Evolutionary conservation across 2,888 invertebrate species (phyloP), one percentile per base, ranked within the genome.

Genomic region (Lycia hirtaria): DNA sequence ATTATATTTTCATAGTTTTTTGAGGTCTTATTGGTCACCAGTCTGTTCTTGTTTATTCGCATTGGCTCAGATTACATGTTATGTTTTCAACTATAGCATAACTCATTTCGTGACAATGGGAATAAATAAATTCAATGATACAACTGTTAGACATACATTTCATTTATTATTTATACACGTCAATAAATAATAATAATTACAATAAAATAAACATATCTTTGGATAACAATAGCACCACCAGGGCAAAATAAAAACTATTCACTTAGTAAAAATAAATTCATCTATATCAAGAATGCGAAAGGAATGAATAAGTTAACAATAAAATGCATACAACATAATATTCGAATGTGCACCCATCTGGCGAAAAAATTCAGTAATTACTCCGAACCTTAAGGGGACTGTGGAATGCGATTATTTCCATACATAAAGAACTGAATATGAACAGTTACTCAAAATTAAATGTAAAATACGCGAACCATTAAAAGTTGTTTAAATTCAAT

Each of bases 281-380:
- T 50, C 41, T 30, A 54, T 14, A 60, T 50, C 37, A 60, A 51
- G 50, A 60, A 59, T 60, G 65, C 56, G 37, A 51, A 62, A 51
- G 74, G 81, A 81, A 81, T 81, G 81, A 80, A 69, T 73, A 69
- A 64, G 62, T 69, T 72, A 45, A 67, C 60, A 69, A 37, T 66
- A 70, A 68, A 69, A 68, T 66, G 64, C 58, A 49, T 59, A 45
- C 48, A 54, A 60, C 53, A 47, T 44, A 55, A 63, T 59, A 51
- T 49, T 53, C 32, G 35, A 43, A 41, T 41, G 41, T 26, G 10
- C 53, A 47, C 32, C 33, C 50, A 53, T 33, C 12, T 32, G 37
- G 48, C 43, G 19, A 37, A 37, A 30, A 43, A 17, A 17, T 7
- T 4, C 3, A 22, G 4, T 2, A 32, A 9, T 5, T n/a, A 10